phyloP scores from a whole-genome alignment of 2,113 vertebrate genomes.

The Cisticola juncidis region DNA sequence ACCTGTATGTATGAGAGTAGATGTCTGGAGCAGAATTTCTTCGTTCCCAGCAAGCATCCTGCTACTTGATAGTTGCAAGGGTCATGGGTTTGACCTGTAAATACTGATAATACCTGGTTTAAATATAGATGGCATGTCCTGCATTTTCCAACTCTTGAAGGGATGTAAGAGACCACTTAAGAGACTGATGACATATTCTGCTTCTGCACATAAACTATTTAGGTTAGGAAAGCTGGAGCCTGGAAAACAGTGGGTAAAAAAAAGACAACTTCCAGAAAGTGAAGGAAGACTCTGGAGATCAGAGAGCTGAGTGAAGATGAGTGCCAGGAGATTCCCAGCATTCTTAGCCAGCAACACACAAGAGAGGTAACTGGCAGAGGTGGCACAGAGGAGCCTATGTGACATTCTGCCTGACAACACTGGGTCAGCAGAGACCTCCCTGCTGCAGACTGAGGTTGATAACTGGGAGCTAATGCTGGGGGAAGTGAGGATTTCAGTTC shows the following conservation, averaged over 20 bases:
- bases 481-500: background rate
- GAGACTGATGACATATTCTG: background rate
- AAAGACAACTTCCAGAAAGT: background rate
- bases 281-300: background rate
- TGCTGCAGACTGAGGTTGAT: fast-evolving
- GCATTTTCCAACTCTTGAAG: background rate
- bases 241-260: background rate
- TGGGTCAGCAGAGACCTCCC: background rate
- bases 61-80: background rate
- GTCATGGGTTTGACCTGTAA: background rate
- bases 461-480: background rate
- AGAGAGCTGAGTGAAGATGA: background rate
- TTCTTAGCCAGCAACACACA: background rate
- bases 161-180: background rate
- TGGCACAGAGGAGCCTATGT: fast-evolving
- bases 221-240: background rate
- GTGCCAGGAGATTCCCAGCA: background rate
- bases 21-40: background rate
- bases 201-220: background rate
- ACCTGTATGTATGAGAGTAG: background rate
- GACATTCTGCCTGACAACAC: background rate
- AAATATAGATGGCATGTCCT: background rate
- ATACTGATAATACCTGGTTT: background rate
- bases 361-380: background rate
- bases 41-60: background rate